A percentile compares a stretch with the other conserved stretches of the same genome.
Conservation (phyloP, 1,140 invertebrate species). For the Listronotus bonariensis region DNA sequence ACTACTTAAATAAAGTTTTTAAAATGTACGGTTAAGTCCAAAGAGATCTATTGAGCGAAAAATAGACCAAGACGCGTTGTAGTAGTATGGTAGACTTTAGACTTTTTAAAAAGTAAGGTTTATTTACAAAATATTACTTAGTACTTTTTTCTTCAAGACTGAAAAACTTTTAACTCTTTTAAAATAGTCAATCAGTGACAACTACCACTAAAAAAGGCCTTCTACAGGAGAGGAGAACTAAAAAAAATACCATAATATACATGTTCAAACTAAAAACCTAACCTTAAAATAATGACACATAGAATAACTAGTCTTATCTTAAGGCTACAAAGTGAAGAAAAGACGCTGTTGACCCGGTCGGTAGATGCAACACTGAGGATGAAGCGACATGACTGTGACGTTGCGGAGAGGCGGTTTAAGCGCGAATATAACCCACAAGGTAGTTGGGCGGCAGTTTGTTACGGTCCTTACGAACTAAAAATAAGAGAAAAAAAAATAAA, state of each 20-base stretch:
- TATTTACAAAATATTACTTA: too few relatives aligned
- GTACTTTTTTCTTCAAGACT: too few relatives aligned
- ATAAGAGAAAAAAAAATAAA: constrained; percentile 10
- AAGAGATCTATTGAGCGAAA: too few relatives aligned
- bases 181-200: neutral
- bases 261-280: constrained; percentile 33
- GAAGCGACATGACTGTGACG: constrained; percentile 30
- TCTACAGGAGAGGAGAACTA: neutral
- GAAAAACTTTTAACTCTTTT: too few relatives aligned
- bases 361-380: constrained; percentile 39
- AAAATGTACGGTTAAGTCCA: too few relatives aligned
- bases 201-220: neutral
- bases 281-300: constrained; percentile 37
- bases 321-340: constrained; percentile 35
- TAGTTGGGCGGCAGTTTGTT: constrained; percentile 47
- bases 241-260: constrained; percentile 3
- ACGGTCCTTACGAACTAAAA: constrained; percentile 47
- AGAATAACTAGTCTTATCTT: constrained; percentile 37
- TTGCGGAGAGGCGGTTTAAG: constrained; percentile 20
- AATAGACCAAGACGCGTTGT: too few relatives aligned
- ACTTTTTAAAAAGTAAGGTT: too few relatives aligned
- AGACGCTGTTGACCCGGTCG: constrained; percentile 38
- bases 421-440: constrained; percentile 46
- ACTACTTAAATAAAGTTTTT: too few relatives aligned
- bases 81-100: too few relatives aligned